Evolutionary conservation across 2,113 vertebrate genomes (phyloP).

Genomic region (Vanacampus margaritifer): DNA sequence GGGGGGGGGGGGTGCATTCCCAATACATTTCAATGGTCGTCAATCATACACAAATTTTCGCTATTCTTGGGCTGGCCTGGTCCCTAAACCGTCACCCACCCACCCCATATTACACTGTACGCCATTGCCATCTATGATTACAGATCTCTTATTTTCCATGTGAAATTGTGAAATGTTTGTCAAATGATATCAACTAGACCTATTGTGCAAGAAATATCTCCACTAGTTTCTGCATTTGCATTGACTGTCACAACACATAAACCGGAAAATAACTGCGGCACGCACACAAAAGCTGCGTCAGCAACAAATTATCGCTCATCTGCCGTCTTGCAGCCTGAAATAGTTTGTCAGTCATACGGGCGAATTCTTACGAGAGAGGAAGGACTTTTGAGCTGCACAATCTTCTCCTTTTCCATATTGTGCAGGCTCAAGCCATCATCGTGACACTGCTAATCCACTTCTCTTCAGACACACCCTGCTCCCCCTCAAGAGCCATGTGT

Average conservation of each 20-base stretch:
- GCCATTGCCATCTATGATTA: too few species aligned
- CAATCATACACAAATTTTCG: too few species aligned
- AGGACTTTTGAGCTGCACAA: neutral
- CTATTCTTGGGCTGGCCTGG: too few species aligned
- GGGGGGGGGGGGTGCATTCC: too few species aligned
- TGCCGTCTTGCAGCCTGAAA: neutral
- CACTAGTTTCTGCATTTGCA: neutral
- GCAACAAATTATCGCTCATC: neutral
- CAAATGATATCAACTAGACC: neutral
- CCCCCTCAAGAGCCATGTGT: conserved; percentile 7
- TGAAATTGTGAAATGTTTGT: neutral
- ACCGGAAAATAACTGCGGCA: neutral
- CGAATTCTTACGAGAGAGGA: neutral
- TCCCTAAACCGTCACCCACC: too few species aligned
- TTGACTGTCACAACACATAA: neutral
- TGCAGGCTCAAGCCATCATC: conserved; percentile 29
- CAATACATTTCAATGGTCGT: too few species aligned
- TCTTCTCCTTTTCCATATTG: neutral
- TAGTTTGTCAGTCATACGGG: neutral
- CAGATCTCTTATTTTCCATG: too few species aligned
- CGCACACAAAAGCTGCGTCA: neutral
- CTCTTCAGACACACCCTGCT: conserved; percentile 47
- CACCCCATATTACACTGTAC: too few species aligned
- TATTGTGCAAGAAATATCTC: neutral
- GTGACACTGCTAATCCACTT: conserved; percentile 52